Evolutionary conservation across 2,113 vertebrate genomes (phyloP).

Genomic region (Pycnonotus jocosus): DNA sequence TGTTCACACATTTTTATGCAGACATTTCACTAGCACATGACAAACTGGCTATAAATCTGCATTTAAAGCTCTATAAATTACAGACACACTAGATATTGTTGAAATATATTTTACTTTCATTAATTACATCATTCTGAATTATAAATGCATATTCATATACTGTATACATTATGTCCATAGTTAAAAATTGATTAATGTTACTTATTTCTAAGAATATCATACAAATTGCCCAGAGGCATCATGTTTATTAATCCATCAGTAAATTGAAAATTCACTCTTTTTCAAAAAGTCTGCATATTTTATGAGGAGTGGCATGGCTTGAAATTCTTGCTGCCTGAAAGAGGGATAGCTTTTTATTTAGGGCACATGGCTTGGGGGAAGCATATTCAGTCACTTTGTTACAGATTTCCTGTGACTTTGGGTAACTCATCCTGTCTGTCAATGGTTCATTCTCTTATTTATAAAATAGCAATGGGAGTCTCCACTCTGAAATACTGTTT

Average conservation of each 20-base stretch:
- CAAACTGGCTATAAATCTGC: constrained; percentile 45
- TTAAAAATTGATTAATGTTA: neutral
- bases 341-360: neutral
- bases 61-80: constrained; percentile 53
- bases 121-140: neutral
- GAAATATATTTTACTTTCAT: neutral
- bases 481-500: neutral
- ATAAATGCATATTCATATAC: neutral
- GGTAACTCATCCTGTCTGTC: neutral
- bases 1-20: constrained; percentile 52
- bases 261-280: neutral
- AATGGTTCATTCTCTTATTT: neutral
- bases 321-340: neutral
- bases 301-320: neutral
- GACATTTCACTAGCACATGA: constrained; percentile 3
- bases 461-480: neutral
- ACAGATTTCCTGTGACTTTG: neutral
- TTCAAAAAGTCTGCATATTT: neutral
- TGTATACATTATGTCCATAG: neutral
- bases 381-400: neutral
- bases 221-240: neutral
- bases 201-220: neutral
- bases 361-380: neutral
- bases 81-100: neutral
- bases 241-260: neutral